Conservation (phyloP, 2,113 vertebrate species). For the Brevimyrus niger region DNA sequence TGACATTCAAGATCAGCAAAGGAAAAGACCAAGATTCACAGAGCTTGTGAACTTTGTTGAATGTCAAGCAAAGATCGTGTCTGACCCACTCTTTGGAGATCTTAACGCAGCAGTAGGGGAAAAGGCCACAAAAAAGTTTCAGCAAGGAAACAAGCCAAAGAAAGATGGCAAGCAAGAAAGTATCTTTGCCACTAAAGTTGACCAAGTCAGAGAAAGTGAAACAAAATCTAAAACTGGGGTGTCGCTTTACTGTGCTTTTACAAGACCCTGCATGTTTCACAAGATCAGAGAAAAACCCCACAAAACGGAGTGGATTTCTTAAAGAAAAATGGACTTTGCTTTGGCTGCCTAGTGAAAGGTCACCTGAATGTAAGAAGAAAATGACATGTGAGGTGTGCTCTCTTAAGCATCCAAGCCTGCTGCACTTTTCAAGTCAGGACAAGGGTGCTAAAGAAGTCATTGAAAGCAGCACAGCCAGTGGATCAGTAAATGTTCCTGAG, state of each 20-base stretch:
- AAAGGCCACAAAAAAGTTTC: background rate
- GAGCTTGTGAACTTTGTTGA: background rate
- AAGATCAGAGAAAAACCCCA: background rate
- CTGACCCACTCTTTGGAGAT: background rate
- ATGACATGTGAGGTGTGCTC: background rate
- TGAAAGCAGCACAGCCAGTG: background rate
- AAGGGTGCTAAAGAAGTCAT: background rate
- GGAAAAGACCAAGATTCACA: background rate
- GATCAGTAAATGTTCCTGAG: background rate
- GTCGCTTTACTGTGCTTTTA: background rate
- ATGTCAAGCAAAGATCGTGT: background rate
- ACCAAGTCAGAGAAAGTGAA: background rate
- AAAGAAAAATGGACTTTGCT: background rate
- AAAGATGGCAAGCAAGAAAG: background rate
- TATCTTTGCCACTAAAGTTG: background rate
- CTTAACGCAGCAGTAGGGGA: background rate
- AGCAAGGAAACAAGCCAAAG: background rate
- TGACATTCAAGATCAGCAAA: background rate
- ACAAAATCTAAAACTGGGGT: background rate
- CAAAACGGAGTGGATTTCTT: background rate
- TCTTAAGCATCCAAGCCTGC: background rate
- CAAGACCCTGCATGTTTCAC: background rate
- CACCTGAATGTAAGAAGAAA: slow-evolving; percentile 1
- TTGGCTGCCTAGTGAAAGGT: slow-evolving; percentile 7
- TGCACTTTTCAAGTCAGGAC: background rate